Conservation (phyloP, 2,113 vertebrate genomes). For the Nipponia nippon region DNA sequence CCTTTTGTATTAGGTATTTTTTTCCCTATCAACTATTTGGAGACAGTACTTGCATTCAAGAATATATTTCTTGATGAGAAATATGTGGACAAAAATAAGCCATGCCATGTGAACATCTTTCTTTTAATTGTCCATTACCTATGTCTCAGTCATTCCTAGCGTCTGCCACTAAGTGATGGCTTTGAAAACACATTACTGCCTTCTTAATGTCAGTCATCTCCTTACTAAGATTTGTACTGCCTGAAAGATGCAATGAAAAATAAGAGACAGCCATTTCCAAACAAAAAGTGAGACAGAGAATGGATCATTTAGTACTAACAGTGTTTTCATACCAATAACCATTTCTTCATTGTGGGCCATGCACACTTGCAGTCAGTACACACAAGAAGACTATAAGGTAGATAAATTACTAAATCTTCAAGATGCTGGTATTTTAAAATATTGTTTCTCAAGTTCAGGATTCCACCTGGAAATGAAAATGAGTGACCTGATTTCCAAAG, state of each 20-base stretch:
- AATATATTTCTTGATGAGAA: background rate
- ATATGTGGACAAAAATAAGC: background rate
- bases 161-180: background rate
- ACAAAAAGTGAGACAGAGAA: background rate
- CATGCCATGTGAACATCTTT: background rate
- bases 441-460: background rate
- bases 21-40: background rate
- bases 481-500: background rate
- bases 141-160: background rate
- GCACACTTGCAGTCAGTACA: background rate
- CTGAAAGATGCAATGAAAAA: background rate
- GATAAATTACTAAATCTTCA: background rate
- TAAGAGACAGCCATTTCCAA: background rate
- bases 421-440: background rate
- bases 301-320: background rate
- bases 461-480: background rate
- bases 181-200: background rate
- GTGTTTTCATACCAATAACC: background rate
- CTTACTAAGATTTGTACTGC: background rate
- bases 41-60: background rate
- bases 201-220: background rate
- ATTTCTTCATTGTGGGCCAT: background rate
- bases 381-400: background rate
- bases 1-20: background rate
- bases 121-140: background rate